These are phyloP conservation scores for Burhinus bistriatus DNA, from an alignment of 2,113 vertebrate species.

Conservation along the genomic window DNA sequence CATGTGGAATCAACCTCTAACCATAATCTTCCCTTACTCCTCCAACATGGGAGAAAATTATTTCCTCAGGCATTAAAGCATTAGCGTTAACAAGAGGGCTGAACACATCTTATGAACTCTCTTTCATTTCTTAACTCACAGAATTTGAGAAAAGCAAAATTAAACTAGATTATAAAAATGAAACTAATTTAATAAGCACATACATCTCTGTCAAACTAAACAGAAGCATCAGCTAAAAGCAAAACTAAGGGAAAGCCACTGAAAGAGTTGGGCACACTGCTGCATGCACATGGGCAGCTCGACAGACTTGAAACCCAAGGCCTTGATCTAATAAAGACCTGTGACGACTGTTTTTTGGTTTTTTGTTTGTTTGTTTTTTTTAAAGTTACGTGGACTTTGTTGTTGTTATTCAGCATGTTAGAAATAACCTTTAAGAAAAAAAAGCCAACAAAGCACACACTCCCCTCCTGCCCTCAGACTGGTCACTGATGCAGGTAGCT, in stretches of 20 bases:
- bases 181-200: neutral
- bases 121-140: neutral
- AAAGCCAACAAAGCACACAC: fast-evolving
- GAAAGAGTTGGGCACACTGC: neutral
- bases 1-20: slow-evolving; percentile 23
- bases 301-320: fast-evolving
- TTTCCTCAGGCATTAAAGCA: slow-evolving; percentile 24
- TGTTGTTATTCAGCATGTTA: neutral
- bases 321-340: neutral
- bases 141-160: neutral
- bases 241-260: neutral
- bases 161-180: neutral
- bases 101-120: neutral
- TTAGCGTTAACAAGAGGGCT: neutral
- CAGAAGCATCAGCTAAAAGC: neutral
- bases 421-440: neutral
- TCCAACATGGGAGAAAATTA: neutral
- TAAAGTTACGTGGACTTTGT: neutral
- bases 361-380: neutral
- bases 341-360: neutral
- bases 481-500: no score
- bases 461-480: neutral
- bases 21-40: slow-evolving; percentile 43
- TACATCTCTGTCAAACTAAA: neutral
- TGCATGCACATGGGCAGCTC: neutral